These are phyloP conservation scores for Nothocercus nigrocapillus DNA, from an alignment of 2,113 vertebrate genomes.

Conservation along the genomic window DNA sequence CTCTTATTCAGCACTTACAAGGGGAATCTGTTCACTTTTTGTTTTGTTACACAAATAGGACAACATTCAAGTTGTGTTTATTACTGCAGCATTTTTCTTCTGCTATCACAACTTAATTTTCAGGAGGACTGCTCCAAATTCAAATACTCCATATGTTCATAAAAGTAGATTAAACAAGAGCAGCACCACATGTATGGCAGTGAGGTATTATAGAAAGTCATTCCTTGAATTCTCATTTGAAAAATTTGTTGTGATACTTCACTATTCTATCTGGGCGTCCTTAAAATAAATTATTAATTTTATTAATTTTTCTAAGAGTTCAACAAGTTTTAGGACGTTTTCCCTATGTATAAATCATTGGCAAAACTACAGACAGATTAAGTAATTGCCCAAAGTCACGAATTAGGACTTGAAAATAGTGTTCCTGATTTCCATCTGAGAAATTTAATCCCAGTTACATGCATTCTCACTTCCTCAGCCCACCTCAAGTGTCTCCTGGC, in stretches of 20 bases:
- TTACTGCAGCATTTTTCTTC: neutral
- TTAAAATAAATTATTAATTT: neutral
- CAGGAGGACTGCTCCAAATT: neutral
- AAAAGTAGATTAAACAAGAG: neutral
- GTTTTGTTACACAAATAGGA: neutral
- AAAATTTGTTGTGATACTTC: neutral
- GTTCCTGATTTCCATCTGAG: neutral
- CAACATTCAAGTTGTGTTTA: neutral
- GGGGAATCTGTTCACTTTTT: neutral
- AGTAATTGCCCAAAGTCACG: neutral
- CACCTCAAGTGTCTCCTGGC: neutral
- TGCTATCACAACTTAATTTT: neutral
- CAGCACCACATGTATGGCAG: accelerated
- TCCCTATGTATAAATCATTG: neutral
- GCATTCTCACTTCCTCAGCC: neutral
- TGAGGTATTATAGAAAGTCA: neutral
- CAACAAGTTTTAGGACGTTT: neutral
- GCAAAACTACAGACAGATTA: neutral
- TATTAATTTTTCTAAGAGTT: neutral
- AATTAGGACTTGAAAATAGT: neutral
- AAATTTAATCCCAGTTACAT: neutral
- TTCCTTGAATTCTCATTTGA: neutral
- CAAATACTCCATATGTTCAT: neutral
- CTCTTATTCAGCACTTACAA: neutral
- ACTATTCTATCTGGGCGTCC: neutral